Base-by-base conservation (phyloP, 2,888 invertebrate genomes). In the Drosophila gaucha region DNA sequence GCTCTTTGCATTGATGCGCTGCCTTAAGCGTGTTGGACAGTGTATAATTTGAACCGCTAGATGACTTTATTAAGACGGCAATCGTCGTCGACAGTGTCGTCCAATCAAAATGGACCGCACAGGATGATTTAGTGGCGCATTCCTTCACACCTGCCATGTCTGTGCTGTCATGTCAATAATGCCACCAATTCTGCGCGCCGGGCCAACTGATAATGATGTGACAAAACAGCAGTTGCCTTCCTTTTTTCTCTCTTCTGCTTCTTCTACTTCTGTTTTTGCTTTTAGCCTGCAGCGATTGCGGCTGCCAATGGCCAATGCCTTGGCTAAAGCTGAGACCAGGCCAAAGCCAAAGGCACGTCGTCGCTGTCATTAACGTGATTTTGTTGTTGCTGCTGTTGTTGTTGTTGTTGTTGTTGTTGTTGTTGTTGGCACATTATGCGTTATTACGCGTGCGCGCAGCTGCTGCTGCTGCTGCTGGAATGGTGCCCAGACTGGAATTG, bases 121-220 rank as follows among this genome's bases (percentile, higher is more conserved):
- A 76, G 72, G 79, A 84, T 88, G 88, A 84, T 84, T 84, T 84
- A 88, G 88, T 88, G 74, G 84, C 67, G 86, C 69, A 88, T 88
- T 86, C 84, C 88, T 85, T 85, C 84, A 85, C 82, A 80, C 84
- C 86, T 80, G 74, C 73, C 69, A 59, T 66, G 69, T 70, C 75
- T 22, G 2, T 10, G 41, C 14, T 78, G 86, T 86, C 86, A 88
- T 82, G 82, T 87, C 87, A 88, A 86, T 86, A 85, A 86, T 85
- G 83, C 84, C 78, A 77, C 77, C 86, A 85, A 79, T 77, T 75
- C 72, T 54, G 55, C 67, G 62, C 56, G 43, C 55, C 35, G 44
- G 60, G 59, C 60, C 70, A 60, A 77, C 85, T 78, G 87, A 86
- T 86, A 86, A 86, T 86, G 85, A 86, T 86, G 85, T 86, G 85